Evolutionary conservation across 2,113 vertebrate genomes (phyloP).

Genomic region (Stictonetta naevosa): DNA sequence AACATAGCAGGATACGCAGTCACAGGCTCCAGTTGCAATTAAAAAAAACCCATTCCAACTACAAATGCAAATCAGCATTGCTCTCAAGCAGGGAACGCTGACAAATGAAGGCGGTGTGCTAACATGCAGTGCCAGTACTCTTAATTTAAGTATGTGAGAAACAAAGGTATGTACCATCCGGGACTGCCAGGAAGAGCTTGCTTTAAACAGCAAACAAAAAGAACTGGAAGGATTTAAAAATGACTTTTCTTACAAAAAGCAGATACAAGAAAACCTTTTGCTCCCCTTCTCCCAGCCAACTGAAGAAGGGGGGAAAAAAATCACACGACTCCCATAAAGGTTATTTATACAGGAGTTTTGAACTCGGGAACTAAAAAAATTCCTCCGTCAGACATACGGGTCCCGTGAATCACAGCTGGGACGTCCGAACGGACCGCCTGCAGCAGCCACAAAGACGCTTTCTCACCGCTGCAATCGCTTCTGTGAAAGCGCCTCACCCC

Average conservation of each 20-base stretch:
- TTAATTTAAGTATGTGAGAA: conserved; percentile 56
- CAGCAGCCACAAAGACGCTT: conserved; percentile 40
- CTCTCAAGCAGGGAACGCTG: conserved; percentile 20
- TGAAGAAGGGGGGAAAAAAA: conserved; percentile 1
- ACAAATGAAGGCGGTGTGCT: conserved; percentile 63
- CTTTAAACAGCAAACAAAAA: neutral
- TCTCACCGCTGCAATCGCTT: neutral
- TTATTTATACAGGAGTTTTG: conserved; percentile 1
- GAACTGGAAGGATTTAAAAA: conserved; percentile 27
- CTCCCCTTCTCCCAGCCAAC: conserved; percentile 1
- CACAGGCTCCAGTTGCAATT: conserved; percentile 14
- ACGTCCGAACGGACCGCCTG: conserved; percentile 22
- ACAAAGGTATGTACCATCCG: conserved; percentile 51
- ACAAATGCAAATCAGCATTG: conserved; percentile 31
- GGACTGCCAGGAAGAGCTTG: conserved; percentile 8
- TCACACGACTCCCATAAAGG: neutral
- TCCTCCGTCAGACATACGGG: neutral
- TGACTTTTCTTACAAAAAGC: neutral
- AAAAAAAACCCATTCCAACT: conserved; percentile 13
- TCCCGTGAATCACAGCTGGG: conserved; percentile 9
- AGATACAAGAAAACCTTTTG: conserved; percentile 1
- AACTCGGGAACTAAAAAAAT: neutral
- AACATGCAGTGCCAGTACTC: conserved; percentile 51
- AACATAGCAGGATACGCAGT: neutral
- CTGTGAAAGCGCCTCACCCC: conserved; percentile 27